These are phyloP conservation scores for Petromus typicus DNA, from an alignment of 2,113 vertebrate species.

Conservation along the genomic window DNA sequence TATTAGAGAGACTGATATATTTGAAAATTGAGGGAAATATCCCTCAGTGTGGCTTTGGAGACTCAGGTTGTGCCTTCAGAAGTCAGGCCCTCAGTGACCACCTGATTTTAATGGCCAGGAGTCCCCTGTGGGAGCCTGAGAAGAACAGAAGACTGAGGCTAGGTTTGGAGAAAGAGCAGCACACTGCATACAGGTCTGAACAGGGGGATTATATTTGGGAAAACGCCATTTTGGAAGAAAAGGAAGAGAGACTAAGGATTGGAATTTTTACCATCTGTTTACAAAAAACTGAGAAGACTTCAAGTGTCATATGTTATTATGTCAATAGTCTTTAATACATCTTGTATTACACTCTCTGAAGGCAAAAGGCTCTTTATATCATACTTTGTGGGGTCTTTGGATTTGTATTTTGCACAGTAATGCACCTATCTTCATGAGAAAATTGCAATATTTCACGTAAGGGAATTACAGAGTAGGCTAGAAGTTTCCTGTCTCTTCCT, in stretches of 20 bases:
- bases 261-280: constrained; percentile 8
- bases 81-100: neutral
- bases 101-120: neutral
- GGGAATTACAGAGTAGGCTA: constrained; percentile 60
- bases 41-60: neutral
- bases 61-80: neutral
- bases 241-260: neutral
- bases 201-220: neutral
- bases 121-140: neutral
- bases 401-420: constrained; percentile 73
- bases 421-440: neutral
- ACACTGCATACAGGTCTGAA: neutral
- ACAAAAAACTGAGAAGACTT: neutral
- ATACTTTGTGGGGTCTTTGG: constrained; percentile 66
- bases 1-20: neutral
- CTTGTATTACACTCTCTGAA: constrained; percentile 57
- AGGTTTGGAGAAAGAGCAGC: neutral
- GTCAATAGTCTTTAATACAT: constrained; percentile 63
- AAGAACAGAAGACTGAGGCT: neutral
- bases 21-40: neutral
- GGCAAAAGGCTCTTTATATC: constrained; percentile 64
- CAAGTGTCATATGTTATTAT: constrained; percentile 40
- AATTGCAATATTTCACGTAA: constrained; percentile 45
- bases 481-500: constrained; percentile 61
- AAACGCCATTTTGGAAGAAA: neutral